phyloP scores from a whole-genome alignment of 2,888 invertebrate species.

The Ypsolopha scabrella region DNA sequence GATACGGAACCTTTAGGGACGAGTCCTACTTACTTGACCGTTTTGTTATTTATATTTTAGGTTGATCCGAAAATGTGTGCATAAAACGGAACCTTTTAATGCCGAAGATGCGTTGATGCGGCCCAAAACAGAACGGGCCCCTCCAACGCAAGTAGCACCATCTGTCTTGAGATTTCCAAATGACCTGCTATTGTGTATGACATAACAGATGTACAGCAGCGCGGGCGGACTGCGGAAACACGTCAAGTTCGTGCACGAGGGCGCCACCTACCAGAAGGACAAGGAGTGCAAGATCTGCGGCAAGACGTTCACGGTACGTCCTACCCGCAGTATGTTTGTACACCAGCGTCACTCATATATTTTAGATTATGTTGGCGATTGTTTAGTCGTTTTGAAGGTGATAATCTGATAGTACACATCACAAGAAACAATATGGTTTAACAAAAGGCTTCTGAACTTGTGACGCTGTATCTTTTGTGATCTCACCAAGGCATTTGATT shows the following conservation, averaged over 20 bases:
- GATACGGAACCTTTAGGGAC: too few relatives aligned
- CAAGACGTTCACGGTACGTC: slow-evolving; percentile 5
- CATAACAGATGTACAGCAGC: slow-evolving; percentile 4
- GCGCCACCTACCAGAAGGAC: not conserved
- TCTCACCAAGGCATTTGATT: too few relatives aligned
- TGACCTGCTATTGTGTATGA: not conserved
- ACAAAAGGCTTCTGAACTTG: too few relatives aligned
- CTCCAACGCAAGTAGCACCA: not conserved
- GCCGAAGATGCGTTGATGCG: not conserved
- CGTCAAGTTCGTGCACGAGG: slow-evolving; percentile 5
- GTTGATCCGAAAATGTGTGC: not conserved
- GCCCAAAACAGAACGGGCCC: not conserved
- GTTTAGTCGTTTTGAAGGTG: too few relatives aligned
- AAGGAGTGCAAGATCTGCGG: slow-evolving; percentile 4
- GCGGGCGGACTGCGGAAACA: slow-evolving; percentile 5
- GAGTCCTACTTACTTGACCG: not conserved
- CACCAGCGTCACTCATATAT: too few relatives aligned
- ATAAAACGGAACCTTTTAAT: not conserved
- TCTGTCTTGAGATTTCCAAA: not conserved
- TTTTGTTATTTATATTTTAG: not conserved
- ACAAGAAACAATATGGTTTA: too few relatives aligned
- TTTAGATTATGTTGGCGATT: too few relatives aligned
- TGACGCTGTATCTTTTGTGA: too few relatives aligned
- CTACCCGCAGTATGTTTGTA: too few relatives aligned
- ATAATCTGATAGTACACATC: too few relatives aligned